These are phyloP conservation scores for Myxocyprinus asiaticus DNA, from an alignment of 2,113 vertebrate species.

Conservation along the genomic window DNA sequence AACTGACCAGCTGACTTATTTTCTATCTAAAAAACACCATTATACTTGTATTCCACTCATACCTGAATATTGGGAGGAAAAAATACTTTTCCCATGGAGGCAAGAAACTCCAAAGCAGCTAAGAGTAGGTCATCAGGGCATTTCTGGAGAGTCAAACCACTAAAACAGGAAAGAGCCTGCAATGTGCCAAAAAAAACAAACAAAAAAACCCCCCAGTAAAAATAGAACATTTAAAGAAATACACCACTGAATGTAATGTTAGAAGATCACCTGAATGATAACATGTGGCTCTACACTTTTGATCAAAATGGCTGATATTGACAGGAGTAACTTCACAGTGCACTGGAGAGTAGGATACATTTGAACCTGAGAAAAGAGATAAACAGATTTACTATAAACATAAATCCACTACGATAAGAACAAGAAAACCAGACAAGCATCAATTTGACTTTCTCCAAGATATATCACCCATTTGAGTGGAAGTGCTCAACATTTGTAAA, in stretches of 20 bases:
- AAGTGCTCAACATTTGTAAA: no score
- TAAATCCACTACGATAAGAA: neutral
- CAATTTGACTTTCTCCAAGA: no score
- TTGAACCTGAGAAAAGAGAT: conserved; percentile 70
- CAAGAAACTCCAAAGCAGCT: conserved; percentile 80
- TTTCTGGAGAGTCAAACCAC: conserved; percentile 71
- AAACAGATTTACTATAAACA: neutral
- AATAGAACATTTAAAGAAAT: no score
- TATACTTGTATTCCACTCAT: conserved; percentile 15
- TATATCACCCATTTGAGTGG: no score
- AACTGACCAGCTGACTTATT: neutral
- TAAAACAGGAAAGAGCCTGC: conserved; percentile 80
- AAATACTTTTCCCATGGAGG: conserved; percentile 81
- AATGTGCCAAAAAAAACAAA: conserved; percentile 1
- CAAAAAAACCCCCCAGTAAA: no score
- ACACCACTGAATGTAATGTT: neutral
- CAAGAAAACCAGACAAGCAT: no score
- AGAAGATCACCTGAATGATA: conserved; percentile 79
- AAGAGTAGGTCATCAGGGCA: conserved; percentile 79
- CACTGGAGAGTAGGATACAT: conserved; percentile 73
- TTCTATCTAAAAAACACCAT: neutral
- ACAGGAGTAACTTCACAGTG: conserved; percentile 80
- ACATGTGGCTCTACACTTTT: conserved; percentile 76
- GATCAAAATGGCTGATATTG: conserved; percentile 76
- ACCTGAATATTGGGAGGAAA: conserved; percentile 85